Base-by-base conservation (phyloP, 2,797 vertebrate species). In the Smutsia temminckii region DNA sequence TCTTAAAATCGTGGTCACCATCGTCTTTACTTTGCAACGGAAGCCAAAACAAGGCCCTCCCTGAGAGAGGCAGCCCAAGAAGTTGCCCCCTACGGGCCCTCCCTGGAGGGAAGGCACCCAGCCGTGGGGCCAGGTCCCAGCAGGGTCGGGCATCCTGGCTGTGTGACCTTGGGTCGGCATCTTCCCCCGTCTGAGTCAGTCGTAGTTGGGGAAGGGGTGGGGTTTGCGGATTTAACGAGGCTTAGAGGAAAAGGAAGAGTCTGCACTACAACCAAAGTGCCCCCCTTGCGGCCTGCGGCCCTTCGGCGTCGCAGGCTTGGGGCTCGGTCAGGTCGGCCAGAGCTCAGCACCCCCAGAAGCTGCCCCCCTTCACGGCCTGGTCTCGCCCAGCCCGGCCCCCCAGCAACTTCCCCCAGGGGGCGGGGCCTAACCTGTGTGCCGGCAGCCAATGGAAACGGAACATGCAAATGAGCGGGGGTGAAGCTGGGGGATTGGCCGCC, bases 41-140 rank as follows among this genome's bases (percentile, higher is more conserved):
- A 97, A 95, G 89, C 92, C 91, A 64, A 93, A 87, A 91, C 42
- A 32, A 9, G 78, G 55, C 68, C 71, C 18, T 5, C 55, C 95
- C 74, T 25, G 75, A 81, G 49, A 8, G 9, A 42, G 8, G 59
- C 53, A 34, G 40, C 61, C n/a, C 2, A 72, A 88, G 64, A 81
- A 85, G 37, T 42, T 23, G 25, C 40, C 74, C 25, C 69, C 21
- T 10, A 10, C 11, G 55, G 59, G 27, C 3, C 74, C 40, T 20
- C 85, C 51, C 34, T 34, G 51, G 29, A 71, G 79, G 32, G 34
- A 57, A 80, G 72, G 63, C 59, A 13, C 53, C 66, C 34, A n/a
- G 63, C 55, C 63, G 57, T n/a, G 72, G 55, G 32, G 42, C 9
- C n/a, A 1, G 34, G 40, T 74, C 69, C 77, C 79, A 40, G 80